Conservation (phyloP, 1,140 invertebrate genomes). For the Euglossa dilemma region DNA sequence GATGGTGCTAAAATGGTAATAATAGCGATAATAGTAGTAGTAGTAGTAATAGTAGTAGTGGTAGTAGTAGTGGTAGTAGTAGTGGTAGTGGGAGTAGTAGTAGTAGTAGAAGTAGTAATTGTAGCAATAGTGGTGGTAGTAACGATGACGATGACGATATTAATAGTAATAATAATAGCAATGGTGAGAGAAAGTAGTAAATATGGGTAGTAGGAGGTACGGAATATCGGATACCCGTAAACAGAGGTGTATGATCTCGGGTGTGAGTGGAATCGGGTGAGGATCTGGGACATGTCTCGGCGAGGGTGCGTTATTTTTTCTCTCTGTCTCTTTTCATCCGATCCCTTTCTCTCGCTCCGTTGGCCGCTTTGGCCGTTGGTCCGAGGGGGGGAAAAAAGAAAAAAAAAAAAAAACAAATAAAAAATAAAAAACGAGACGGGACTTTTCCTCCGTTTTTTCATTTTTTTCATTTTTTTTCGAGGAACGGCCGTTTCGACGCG, state of each 20-base stretch:
- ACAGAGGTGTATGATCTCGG: not conserved
- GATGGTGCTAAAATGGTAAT: conserved; percentile 36
- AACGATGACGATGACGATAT: conserved; percentile 70
- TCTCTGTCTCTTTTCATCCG: conserved; percentile 37
- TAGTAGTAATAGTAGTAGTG: conserved; percentile 73
- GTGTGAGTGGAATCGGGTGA: conserved; percentile 4
- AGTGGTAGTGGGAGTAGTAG: conserved; percentile 41
- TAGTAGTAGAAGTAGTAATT: not conserved
- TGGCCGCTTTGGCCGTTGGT: not conserved
- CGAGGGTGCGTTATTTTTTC: conserved; percentile 21
- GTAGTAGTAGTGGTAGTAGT: conserved; percentile 71
- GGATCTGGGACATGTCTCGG: conserved; percentile 7
- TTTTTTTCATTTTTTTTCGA: too few species aligned
- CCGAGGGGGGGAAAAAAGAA: not conserved
- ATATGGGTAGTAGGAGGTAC: conserved; percentile 44
- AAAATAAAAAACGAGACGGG: too few species aligned
- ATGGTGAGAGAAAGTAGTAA: conserved; percentile 33
- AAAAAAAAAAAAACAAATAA: too few species aligned
- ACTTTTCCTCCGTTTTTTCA: not conserved
- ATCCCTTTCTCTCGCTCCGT: conserved; percentile 27
- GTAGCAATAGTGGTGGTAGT: conserved; percentile 58
- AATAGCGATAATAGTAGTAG: conserved; percentile 44
- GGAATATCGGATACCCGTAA: conserved; percentile 38
- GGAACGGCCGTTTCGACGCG: not conserved
- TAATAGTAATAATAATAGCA: conserved; percentile 71